These are phyloP conservation scores for Gymnarchus niloticus DNA, from an alignment of 2,113 vertebrate species.

Conservation along the genomic window DNA sequence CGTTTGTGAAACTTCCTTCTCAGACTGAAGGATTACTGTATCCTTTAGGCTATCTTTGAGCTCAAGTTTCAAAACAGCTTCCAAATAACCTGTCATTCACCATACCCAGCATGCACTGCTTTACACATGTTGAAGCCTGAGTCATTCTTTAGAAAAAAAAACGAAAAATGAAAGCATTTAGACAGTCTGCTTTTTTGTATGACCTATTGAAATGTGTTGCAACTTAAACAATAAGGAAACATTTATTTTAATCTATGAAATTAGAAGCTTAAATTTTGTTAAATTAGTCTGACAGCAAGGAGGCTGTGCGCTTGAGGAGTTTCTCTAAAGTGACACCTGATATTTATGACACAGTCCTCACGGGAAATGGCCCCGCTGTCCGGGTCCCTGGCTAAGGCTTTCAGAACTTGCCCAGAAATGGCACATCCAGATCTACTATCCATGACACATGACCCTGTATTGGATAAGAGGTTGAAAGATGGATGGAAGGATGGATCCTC, in stretches of 20 bases:
- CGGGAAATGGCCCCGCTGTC: neutral
- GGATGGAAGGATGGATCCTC: slow-evolving; percentile 10
- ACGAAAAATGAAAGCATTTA: slow-evolving; percentile 13
- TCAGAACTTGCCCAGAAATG: neutral
- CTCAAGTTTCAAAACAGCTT: slow-evolving; percentile 64
- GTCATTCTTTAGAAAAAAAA: slow-evolving; percentile 22
- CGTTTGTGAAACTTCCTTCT: slow-evolving; percentile 55
- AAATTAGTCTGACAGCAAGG: neutral
- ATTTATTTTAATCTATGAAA: neutral
- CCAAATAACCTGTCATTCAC: slow-evolving; percentile 58
- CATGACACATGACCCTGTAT: neutral
- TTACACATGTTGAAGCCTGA: slow-evolving; percentile 36
- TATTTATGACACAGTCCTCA: neutral
- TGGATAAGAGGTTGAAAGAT: neutral
- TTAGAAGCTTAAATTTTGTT: neutral
- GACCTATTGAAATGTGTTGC: neutral
- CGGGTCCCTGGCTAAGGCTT: no score
- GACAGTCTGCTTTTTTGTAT: slow-evolving; percentile 9
- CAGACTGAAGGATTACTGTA: slow-evolving; percentile 55
- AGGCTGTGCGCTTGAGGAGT: neutral
- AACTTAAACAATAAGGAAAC: neutral
- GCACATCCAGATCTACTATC: neutral
- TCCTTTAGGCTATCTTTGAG: slow-evolving; percentile 58
- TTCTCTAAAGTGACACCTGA: neutral
- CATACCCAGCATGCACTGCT: slow-evolving; percentile 23